phyloP scores from a whole-genome alignment of 2,113 vertebrate species.

The Caretta caretta region DNA sequence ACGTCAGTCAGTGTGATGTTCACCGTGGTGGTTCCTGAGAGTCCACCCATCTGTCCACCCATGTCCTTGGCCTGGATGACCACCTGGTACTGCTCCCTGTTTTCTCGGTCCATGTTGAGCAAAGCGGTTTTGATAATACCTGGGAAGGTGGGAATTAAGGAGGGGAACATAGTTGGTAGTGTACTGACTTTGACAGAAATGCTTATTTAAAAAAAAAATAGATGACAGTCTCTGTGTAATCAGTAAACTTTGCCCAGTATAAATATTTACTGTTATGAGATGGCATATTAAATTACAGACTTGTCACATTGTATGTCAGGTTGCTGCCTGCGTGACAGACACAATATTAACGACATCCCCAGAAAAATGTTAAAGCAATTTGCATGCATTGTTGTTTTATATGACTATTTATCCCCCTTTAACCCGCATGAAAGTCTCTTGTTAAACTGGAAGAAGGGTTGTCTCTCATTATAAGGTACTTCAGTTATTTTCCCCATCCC shows the following conservation, averaged over 20 bases:
- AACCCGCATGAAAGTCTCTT: conserved; percentile 16
- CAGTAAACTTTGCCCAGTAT: conserved; percentile 36
- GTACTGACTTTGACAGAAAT: conserved; percentile 37
- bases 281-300: conserved; percentile 52
- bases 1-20: conserved; percentile 93
- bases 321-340: conserved; percentile 31
- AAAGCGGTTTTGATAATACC: conserved; percentile 96
- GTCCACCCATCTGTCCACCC: conserved; percentile 96
- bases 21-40: conserved; percentile 94
- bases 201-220: conserved; percentile 52
- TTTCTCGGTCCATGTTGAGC: conserved; percentile 95
- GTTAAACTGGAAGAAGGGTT: conserved; percentile 26
- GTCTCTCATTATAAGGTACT: not conserved
- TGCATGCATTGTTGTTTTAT: conserved; percentile 27
- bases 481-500: not conserved
- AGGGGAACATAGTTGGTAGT: conserved; percentile 20
- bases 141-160: conserved; percentile 73
- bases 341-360: not conserved
- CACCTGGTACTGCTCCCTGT: conserved; percentile 93
- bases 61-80: conserved; percentile 98
- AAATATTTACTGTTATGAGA: conserved; percentile 59
- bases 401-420: conserved; percentile 21
- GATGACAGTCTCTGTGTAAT: conserved; percentile 3
- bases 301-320: conserved; percentile 36
- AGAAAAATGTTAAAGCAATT: conserved; percentile 28